These are phyloP conservation scores for Drosophila macrospina DNA, from an alignment of 2,888 invertebrate species.

Conservation along the genomic window DNA sequence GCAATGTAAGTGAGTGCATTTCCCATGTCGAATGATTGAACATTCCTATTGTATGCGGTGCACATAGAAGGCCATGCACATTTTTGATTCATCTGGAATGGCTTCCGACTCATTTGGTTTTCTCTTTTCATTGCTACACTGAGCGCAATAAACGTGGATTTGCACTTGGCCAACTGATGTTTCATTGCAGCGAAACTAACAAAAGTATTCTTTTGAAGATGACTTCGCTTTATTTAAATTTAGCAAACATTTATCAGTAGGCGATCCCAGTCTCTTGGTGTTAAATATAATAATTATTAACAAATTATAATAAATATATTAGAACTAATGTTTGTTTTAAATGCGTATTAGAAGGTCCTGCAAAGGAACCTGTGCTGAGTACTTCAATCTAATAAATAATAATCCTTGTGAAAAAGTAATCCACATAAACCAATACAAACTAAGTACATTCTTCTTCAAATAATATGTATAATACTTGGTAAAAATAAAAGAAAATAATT, in stretches of 20 bases:
- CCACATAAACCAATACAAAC: too few relatives aligned
- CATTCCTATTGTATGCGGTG: conserved; percentile 9
- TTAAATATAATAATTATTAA: too few relatives aligned
- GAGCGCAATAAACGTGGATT: neutral
- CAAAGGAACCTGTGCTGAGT: too few relatives aligned
- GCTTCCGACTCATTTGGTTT: conserved; percentile 5
- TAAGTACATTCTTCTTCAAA: neutral
- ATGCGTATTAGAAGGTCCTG: too few relatives aligned
- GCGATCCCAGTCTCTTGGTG: too few relatives aligned
- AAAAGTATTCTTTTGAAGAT: neutral
- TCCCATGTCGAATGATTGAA: conserved; percentile 16
- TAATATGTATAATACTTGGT: too few relatives aligned
- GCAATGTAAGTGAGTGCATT: conserved; percentile 4
- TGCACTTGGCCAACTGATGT: neutral
- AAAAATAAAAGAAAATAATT: neutral
- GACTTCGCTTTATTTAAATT: neutral
- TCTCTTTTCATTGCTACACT: conserved; percentile 18
- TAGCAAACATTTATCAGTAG: too few relatives aligned
- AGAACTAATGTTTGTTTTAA: too few relatives aligned
- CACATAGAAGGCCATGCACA: conserved; percentile 26
- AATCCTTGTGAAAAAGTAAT: too few relatives aligned
- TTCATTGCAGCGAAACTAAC: neutral
- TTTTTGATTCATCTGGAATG: conserved; percentile 20
- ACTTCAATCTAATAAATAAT: too few relatives aligned
- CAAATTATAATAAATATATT: too few relatives aligned